Evolutionary conservation across 2,797 vertebrate species (phyloP).

Genomic region (Mormyrops attenuatus): DNA sequence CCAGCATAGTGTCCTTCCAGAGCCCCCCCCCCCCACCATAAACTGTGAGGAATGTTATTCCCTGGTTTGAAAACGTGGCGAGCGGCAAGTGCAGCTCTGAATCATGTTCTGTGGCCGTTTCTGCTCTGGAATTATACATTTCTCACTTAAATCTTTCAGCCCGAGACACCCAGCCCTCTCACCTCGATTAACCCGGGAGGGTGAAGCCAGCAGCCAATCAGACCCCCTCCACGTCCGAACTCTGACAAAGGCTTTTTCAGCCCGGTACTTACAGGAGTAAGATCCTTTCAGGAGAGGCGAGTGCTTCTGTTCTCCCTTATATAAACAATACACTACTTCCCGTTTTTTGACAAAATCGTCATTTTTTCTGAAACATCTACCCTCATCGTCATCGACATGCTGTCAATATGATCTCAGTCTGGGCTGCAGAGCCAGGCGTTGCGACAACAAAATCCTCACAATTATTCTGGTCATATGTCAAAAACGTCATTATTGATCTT

Average conservation of each 20-base stretch:
- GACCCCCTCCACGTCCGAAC: conserved; percentile 25
- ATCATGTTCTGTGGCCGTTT: background rate
- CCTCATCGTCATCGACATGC: background rate
- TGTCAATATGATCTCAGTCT: background rate
- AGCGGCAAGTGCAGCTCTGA: too few species aligned
- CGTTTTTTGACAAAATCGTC: background rate
- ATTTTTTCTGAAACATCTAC: background rate
- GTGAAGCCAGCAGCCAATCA: background rate
- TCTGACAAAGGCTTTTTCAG: conserved; percentile 28
- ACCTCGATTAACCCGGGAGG: background rate
- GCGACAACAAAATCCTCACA: background rate
- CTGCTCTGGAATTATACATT: background rate
- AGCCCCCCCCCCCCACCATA: background rate
- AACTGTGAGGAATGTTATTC: background rate
- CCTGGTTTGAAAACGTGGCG: background rate
- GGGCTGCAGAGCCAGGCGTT: background rate
- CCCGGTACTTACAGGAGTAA: background rate
- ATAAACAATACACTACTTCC: background rate
- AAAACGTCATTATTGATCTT: background rate
- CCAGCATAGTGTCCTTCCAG: background rate
- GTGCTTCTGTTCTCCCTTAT: background rate
- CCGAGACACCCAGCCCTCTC: background rate
- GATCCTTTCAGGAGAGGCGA: background rate
- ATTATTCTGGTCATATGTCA: background rate
- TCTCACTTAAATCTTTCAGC: background rate